Evolutionary conservation across 1,140 invertebrate genomes (phyloP), one percentile per base, ranked within the genome.

Genomic region (Polyergus mexicanus): DNA sequence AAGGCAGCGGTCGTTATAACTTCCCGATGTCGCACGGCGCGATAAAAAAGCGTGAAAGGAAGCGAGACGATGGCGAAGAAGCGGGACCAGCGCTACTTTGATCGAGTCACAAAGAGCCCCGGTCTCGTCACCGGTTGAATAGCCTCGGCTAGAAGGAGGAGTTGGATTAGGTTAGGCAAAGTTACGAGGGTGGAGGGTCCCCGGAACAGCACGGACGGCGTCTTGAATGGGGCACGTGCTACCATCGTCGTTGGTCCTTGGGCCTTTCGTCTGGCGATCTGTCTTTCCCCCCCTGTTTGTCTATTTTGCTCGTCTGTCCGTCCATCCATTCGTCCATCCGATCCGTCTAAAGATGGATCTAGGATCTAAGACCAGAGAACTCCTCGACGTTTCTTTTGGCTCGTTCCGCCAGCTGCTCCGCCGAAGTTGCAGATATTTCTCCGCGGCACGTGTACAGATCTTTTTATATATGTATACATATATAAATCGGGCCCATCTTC

Each of bases 181-280:
- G 91, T 93, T 93, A 93, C 92, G 93, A 94, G 92, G 93, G 93
- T 94, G 93, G 93, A 87, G 86, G 77, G 63, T 66, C 65, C 63
- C 68, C 44, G 10, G 7, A 54, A 8, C 28, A 28, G 66, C 38
- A 56, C 41, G 51, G 63, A 62, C 75, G 62, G 51, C 71, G 85
- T 86, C 77, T 84, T 93, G 88, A 94, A 93, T 92, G 92, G 89
- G 92, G 92, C 94, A 94, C 94, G 94, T 92, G 94, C 94, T 94
- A 92, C 92, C 90, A 83, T 84, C 69, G 84, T 77, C 75, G 86
- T 91, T 85, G 32, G 88, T 91, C 90, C 92, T 91, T 84, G 86
- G 71, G 81, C 80, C 89, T 87, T 89, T 78, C 60, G 83, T 69
- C 88, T 84, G 60, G 68, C 71, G 62, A 66, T 85, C 85, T 86